Evolutionary conservation across 2,113 vertebrate species (phyloP).

Genomic region (mouse (Mus musculus)): GRCm39 chr13:81777501-81778000

Average conservation of each 20-base stretch:
- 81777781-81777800: constrained; percentile 51
- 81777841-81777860: background rate
- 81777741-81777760: constrained; percentile 18
- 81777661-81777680: constrained; percentile 67
- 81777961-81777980: background rate
- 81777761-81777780: constrained; percentile 20
- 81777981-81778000: constrained; percentile 16
- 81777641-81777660: constrained; percentile 60
- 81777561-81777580: constrained; percentile 51
- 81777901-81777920: constrained; percentile 31
- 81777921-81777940: constrained; percentile 27
- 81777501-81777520: constrained; percentile 49
- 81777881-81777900: background rate
- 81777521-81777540: constrained; percentile 41
- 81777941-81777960: background rate
- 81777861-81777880: background rate
- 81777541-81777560: constrained; percentile 26
- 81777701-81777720: background rate
- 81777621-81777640: constrained; percentile 48
- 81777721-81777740: constrained; percentile 58
- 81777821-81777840: background rate
- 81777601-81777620: constrained; percentile 74
- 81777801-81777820: background rate
- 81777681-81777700: constrained; percentile 76
- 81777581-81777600: constrained; percentile 72